Base-by-base conservation (phyloP, 2,113 vertebrate species). In the Archilochus colubris region DNA sequence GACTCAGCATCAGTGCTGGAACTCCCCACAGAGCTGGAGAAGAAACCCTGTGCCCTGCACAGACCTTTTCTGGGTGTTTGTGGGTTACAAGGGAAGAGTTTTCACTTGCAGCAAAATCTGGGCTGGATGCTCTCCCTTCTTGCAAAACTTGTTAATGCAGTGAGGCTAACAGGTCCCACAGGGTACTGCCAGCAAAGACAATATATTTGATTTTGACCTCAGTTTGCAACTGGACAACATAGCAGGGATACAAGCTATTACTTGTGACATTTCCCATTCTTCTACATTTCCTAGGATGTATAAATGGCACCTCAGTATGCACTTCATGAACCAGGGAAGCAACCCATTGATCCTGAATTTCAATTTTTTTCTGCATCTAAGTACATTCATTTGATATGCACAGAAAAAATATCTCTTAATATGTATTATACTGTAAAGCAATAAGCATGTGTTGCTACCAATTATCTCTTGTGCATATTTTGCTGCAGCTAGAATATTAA, bases 1-100 rank as follows among this genome's bases (percentile, higher is more conserved):
- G 48, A 46, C 21, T 0, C 0, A 73, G 43, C 0, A 0, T 27
- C 1, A 64, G 51, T 0, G 4, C 12, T 4, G 86, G 30, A 61
- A 66, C 31, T 73, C 59, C 43, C 85, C 13, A 27, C 10, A 44
- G 54, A 55, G 61, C 51, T 38, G 24, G 25, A 83, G 46, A 4
- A 74, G 64, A 86, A 78, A 57, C 31, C 24, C 64, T 1, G 0
- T 4, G 33, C 83, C 55, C 63, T 57, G 38, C 23, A 44, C 31
- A 30, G 48, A 48, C 14, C 28, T 95, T 64, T 50, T 5, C 28
- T 4, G 80, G 16, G 23, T 15, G 18, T 57, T 24, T n/a, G 28
- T 3, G 23, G 18, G 13, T 13, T 59, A 62, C 2, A 7, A 23
- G 59, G n/a, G 21, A 67, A 70, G 33, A 44, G 70, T 22, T 94